Conservation (phyloP, 2,888 invertebrate genomes). For the Dicyrtomina minuta region DNA sequence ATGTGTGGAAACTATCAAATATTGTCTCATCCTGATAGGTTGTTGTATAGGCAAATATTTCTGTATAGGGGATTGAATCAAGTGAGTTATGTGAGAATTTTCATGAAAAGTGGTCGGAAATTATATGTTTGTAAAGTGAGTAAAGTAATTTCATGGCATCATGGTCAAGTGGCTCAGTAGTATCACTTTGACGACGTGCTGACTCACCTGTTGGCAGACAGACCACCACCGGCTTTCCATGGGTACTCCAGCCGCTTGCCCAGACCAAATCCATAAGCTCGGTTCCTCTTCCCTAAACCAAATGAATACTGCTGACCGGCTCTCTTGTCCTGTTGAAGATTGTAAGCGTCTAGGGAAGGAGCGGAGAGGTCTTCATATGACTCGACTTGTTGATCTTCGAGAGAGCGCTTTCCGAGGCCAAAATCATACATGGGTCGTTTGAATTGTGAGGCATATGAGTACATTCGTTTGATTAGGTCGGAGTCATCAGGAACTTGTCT, state of each 20-base stretch:
- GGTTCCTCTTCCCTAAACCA: slow-evolving; percentile 50
- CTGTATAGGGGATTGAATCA: too few species aligned
- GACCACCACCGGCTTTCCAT: slow-evolving; percentile 37
- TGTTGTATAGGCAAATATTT: too few species aligned
- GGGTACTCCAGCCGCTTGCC: slow-evolving; percentile 49
- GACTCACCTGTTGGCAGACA: slow-evolving; percentile 35
- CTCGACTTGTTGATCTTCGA: slow-evolving; percentile 40
- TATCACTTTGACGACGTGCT: background rate
- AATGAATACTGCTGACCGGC: slow-evolving; percentile 44
- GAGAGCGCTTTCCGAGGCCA: slow-evolving; percentile 49
- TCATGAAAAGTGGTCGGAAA: too few species aligned
- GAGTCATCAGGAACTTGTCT: slow-evolving; percentile 48
- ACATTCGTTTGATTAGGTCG: slow-evolving; percentile 44
- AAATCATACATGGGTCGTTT: slow-evolving; percentile 50
- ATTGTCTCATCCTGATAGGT: too few species aligned
- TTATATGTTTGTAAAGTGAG: background rate
- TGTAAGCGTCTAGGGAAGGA: slow-evolving; percentile 39
- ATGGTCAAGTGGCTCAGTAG: background rate
- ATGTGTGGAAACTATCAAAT: too few species aligned
- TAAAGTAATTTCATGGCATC: too few species aligned
- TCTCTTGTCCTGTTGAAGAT: background rate
- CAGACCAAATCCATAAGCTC: slow-evolving; percentile 51
- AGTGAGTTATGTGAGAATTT: too few species aligned
- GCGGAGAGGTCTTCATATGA: slow-evolving; percentile 47
- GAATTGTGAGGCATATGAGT: slow-evolving; percentile 41